Evolutionary conservation across 2,888 invertebrate genomes (phyloP).

Genomic region (Epiblema foenella): DNA sequence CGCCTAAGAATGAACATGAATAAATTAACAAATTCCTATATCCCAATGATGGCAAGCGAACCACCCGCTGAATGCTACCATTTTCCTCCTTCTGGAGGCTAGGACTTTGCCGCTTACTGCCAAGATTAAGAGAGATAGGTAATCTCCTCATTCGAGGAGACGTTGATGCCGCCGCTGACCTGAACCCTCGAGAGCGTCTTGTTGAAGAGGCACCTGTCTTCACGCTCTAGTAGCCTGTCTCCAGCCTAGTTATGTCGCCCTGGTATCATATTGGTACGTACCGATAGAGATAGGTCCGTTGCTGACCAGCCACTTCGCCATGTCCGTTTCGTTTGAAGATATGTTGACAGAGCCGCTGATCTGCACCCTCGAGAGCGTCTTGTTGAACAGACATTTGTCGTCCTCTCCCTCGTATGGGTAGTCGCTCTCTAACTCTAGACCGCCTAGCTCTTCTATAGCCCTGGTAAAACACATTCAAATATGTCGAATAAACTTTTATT

Average conservation of each 20-base stretch:
- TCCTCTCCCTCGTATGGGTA: slow-evolving; percentile 96
- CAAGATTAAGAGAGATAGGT: slow-evolving; percentile 82
- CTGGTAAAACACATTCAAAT: slow-evolving; percentile 69
- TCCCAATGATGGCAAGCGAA: too few relatives aligned
- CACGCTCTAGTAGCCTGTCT: slow-evolving; percentile 97
- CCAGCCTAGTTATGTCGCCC: slow-evolving; percentile 83
- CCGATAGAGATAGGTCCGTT: slow-evolving; percentile 98
- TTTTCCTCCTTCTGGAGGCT: too few relatives aligned
- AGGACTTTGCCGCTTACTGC: too few relatives aligned
- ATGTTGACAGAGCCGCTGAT: slow-evolving; percentile 93
- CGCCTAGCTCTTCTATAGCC: slow-evolving; percentile 94
- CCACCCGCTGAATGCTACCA: too few relatives aligned
- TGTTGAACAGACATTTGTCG: slow-evolving; percentile 91
- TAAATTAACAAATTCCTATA: too few relatives aligned
- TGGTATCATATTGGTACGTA: slow-evolving; percentile 47
- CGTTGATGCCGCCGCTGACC: slow-evolving; percentile 89
- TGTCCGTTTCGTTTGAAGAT: slow-evolving; percentile 93
- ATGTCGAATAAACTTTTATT: too few relatives aligned
- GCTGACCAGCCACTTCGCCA: slow-evolving; percentile 94
- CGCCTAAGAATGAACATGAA: too few relatives aligned
- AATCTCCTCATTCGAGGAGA: slow-evolving; percentile 92
- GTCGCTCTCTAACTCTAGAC: slow-evolving; percentile 94
- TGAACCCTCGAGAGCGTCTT: slow-evolving; percentile 84
- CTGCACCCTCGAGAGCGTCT: slow-evolving; percentile 85
- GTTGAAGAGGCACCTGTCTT: slow-evolving; percentile 91